Evolutionary conservation across 2,113 vertebrate genomes (phyloP).

Genomic region (Sapayoa aenigma): DNA sequence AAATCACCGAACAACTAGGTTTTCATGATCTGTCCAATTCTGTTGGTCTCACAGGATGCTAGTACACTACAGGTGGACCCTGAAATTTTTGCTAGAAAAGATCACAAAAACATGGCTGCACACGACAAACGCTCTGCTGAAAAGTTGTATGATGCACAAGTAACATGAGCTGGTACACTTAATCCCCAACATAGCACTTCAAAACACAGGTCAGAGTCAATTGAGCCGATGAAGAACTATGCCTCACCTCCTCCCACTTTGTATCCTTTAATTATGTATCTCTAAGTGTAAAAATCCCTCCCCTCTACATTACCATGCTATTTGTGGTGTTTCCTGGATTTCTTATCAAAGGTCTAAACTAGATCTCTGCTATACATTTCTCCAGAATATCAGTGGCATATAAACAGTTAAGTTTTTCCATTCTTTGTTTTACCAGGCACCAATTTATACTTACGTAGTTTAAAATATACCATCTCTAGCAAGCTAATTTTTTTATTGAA

Average conservation of each 20-base stretch:
- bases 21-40: neutral
- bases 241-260: neutral
- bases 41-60: neutral
- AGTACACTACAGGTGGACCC: neutral
- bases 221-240: neutral
- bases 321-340: neutral
- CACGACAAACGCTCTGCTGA: neutral
- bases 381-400: neutral
- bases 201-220: conserved; percentile 46
- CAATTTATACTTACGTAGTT: neutral
- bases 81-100: neutral
- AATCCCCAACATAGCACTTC: neutral
- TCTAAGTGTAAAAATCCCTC: neutral
- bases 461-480: neutral
- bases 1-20: neutral
- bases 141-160: neutral
- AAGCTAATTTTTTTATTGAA: neutral
- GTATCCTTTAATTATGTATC: conserved; percentile 10
- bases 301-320: neutral
- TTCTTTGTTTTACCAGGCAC: neutral
- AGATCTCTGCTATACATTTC: neutral
- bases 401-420: neutral
- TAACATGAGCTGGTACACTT: neutral
- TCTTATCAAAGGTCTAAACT: neutral
- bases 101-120: neutral